Base-by-base conservation (phyloP, 2,797 vertebrate species). In the Hafferia zeledoni region DNA sequence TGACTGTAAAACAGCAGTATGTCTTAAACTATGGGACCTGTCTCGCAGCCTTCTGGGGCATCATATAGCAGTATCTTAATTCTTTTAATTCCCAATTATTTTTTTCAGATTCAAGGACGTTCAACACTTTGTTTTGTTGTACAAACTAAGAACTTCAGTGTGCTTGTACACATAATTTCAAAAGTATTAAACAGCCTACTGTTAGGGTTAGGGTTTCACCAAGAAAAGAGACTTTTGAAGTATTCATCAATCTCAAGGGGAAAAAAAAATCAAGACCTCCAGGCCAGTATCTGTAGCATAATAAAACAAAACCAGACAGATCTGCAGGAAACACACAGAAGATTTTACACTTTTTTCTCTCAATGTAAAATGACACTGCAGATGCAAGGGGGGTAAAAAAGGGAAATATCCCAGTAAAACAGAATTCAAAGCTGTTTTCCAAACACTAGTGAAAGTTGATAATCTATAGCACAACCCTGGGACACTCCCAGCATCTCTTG, bases 301-400 rank as follows among this genome's bases (percentile, higher is more conserved):
- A 46, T 28, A 77, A 46, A 84, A 63, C 16, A 82, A 85, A 81
- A 12, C 2, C 31, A 47, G 16, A 19, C n/a, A 43, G 3, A 31
- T 17, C 52, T 82, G 15, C 43, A 72, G 28, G 11, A 60, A 69
- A 57, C 24, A 69, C 27, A 61, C 18, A n/a, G 30, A 70, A 68
- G 2, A 14, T 74, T 74, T 76, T 49, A n/a, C 37, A 52, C 4
- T 17, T 41, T 77, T 3, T 77, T 52, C 63, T 69, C 35, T 59
- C 60, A n/a, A 15, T 28, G 28, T 47, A 65, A 72, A 56, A 39
- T 11, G 7, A 33, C 18, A 46, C 2, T n/a, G 24, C 13, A 16
- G 33, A 63, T 0, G 0, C 35, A 50, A 74, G 2, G 6, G 7
- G 17, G 2, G 7, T 12, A 37, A 43, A 46, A 78, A 77, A 4